Evolutionary conservation across 2,113 vertebrate genomes (phyloP).

Genomic region (Antidorcas marsupialis): DNA sequence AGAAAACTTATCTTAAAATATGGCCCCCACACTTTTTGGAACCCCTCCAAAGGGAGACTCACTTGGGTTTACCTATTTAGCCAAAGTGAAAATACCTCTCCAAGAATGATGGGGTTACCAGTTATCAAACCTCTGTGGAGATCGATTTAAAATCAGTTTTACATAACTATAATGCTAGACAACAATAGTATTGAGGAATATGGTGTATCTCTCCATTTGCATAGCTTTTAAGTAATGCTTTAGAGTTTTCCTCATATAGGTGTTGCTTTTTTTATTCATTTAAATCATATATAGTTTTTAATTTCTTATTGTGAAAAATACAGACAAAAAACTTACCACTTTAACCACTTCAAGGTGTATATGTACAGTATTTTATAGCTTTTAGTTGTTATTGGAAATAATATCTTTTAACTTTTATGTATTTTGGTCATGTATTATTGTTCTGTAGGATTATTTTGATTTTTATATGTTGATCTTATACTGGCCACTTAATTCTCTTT

Average conservation of each 20-base stretch:
- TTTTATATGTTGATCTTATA: neutral
- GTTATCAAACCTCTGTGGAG: too few relatives aligned
- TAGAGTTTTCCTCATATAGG: neutral
- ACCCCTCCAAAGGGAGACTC: neutral
- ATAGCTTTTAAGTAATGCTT: neutral
- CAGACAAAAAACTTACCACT: neutral
- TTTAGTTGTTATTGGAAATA: neutral
- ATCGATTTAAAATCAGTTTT: neutral
- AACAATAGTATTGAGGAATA: neutral
- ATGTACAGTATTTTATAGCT: neutral
- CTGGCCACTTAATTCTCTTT: neutral
- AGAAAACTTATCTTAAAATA: neutral
- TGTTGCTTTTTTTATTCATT: neutral
- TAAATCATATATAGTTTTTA: neutral
- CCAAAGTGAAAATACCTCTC: neutral
- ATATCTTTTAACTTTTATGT: neutral
- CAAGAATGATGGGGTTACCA: neutral
- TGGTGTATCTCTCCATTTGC: neutral
- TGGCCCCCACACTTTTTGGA: neutral
- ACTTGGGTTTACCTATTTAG: neutral
- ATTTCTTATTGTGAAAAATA: neutral
- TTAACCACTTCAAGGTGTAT: neutral
- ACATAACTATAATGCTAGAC: neutral
- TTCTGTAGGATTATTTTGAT: neutral
- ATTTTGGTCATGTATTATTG: neutral